Conservation (phyloP, 2,797 vertebrate species). For the Notamacropus eugenii region DNA sequence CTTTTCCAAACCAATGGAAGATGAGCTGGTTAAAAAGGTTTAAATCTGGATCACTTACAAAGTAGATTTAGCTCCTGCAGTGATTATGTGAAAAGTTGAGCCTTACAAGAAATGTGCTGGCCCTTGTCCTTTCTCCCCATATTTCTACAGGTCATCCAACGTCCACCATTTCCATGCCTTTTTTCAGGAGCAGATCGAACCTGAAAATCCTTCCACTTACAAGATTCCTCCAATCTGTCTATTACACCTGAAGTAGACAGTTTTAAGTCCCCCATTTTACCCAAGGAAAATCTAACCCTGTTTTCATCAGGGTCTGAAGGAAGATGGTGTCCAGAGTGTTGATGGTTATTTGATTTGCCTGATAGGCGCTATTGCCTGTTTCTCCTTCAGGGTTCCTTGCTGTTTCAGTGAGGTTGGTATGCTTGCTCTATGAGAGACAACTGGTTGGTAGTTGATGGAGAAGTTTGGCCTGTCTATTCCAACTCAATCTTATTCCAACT, state of each 20-base stretch:
- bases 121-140: conserved; percentile 11
- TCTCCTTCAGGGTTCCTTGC: background rate
- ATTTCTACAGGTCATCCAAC: background rate
- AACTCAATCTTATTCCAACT: background rate
- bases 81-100: conserved; percentile 57
- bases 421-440: background rate
- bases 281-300: background rate
- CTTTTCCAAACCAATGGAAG: conserved; percentile 22
- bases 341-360: background rate
- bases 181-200: background rate
- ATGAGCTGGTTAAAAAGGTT: conserved; percentile 43
- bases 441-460: background rate
- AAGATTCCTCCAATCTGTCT: background rate
- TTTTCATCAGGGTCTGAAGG: background rate
- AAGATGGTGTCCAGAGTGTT: background rate
- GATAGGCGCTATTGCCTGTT: background rate
- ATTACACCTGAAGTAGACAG: background rate
- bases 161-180: background rate
- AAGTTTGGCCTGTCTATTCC: background rate
- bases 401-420: background rate
- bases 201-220: background rate
- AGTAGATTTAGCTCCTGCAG: background rate
- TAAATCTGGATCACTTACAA: conserved; percentile 29
- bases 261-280: background rate
- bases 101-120: conserved; percentile 65